Evolutionary conservation across 2,113 vertebrate genomes (phyloP), one percentile per base, ranked within the genome.

Genomic region (Equus przewalskii): DNA sequence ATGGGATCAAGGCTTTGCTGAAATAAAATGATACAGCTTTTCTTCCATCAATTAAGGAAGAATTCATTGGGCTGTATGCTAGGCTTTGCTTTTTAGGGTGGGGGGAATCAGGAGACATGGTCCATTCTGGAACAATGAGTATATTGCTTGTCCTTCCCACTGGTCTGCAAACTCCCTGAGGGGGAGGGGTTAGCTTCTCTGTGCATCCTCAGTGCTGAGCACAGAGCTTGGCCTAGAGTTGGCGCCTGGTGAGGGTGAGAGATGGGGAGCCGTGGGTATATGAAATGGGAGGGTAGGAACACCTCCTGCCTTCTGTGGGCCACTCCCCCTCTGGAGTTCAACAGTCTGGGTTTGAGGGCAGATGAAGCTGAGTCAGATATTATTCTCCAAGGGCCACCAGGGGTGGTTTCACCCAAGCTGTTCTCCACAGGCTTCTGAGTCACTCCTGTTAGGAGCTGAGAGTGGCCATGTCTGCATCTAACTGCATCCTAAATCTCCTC

Each of bases 21-120:
- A 94, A 89, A 94, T 90, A 69, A 94, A 96, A 60, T 3, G 13
- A 73, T 82, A 65, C 8, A 46, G 51, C 60, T 87, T 78, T 97
- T 64, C 92, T 86, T 56, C 64, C 26, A 16, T 70, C 88, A 56
- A 7, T 73, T 84, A 6, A 26, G 58, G 73, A 78, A 95, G 51
- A 62, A 30, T 44, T 64, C 58, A 54, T 7, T 28, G 58, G 83
- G 18, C 30, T 80, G 3, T 80, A 22, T 56, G 51, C 46, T 33
- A 44, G 82, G 92, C 51, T 96, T 76, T 72, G 56, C 19, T 87
- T 82, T 90, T 33, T 0, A 18, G 18, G 30, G 10, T 41, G 13
- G 30, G 30, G 18, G 7, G 24, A 58, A 26, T 94, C 10, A 67
- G 78, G 86, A 94, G 87, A 44, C 36, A 62, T 1, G 2, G 28